Conservation (phyloP, 2,113 vertebrate genomes). For the Penelope pileata region DNA sequence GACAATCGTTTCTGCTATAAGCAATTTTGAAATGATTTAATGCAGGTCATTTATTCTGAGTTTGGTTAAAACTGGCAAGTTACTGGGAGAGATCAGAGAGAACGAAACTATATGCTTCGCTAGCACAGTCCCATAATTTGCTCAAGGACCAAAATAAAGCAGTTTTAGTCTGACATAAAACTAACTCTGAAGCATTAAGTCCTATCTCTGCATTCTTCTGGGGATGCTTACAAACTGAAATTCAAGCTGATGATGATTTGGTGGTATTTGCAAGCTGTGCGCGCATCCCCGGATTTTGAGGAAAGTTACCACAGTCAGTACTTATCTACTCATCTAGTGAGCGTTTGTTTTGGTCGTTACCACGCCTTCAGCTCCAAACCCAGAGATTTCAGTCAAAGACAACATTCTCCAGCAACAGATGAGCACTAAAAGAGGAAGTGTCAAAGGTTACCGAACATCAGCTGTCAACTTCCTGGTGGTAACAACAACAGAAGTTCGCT, state of each 20-base stretch:
- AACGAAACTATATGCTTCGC: neutral
- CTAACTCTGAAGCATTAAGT: neutral
- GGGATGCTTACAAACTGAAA: neutral
- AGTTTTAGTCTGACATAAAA: neutral
- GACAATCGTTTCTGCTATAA: neutral
- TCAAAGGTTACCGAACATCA: neutral
- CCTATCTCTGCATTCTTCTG: neutral
- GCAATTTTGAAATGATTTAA: neutral
- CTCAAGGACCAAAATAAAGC: accelerated
- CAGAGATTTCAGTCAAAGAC: neutral
- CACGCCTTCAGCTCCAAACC: neutral
- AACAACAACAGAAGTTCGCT: neutral
- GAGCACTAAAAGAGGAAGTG: neutral
- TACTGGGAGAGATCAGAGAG: neutral
- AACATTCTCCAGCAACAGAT: neutral
- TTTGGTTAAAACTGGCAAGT: neutral
- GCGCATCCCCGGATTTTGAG: accelerated
- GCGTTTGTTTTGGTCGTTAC: neutral
- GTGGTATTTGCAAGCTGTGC: neutral
- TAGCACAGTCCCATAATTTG: neutral
- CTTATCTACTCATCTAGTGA: neutral
- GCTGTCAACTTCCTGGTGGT: neutral
- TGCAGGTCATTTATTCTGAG: neutral
- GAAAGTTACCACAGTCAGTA: neutral
- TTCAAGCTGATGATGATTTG: neutral